Conservation (phyloP, 2,797 vertebrate genomes). For the Phoeniculus purpureus region DNA sequence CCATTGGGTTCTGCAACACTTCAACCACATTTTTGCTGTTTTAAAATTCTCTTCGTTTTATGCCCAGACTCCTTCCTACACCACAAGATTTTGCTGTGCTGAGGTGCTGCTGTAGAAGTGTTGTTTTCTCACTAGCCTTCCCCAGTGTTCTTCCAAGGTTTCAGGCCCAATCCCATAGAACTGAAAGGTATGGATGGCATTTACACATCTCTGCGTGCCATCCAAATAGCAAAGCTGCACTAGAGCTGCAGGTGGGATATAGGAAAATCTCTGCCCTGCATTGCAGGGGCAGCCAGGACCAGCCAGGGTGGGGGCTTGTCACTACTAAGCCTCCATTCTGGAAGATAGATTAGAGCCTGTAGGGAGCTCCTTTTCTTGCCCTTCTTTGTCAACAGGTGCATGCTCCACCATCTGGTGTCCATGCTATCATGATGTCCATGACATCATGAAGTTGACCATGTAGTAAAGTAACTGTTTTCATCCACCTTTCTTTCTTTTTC, state of each 20-base stretch:
- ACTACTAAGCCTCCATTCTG: neutral
- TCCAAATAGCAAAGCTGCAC: neutral
- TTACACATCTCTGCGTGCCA: neutral
- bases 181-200: neutral
- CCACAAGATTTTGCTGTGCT: neutral
- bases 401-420: neutral
- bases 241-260: neutral
- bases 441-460: neutral
- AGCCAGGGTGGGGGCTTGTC: neutral
- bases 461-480: neutral
- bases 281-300: neutral
- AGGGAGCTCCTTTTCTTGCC: neutral
- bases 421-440: fast-evolving
- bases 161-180: neutral
- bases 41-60: neutral
- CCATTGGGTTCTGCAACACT: neutral
- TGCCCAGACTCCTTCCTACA: neutral
- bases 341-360: neutral
- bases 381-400: neutral
- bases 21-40: neutral
- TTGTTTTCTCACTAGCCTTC: neutral
- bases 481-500: neutral
- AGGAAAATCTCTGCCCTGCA: neutral
- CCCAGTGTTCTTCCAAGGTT: neutral
- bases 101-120: fast-evolving